Conservation (phyloP, 2,797 vertebrate species). For the Otolemur crassicaudatus region DNA sequence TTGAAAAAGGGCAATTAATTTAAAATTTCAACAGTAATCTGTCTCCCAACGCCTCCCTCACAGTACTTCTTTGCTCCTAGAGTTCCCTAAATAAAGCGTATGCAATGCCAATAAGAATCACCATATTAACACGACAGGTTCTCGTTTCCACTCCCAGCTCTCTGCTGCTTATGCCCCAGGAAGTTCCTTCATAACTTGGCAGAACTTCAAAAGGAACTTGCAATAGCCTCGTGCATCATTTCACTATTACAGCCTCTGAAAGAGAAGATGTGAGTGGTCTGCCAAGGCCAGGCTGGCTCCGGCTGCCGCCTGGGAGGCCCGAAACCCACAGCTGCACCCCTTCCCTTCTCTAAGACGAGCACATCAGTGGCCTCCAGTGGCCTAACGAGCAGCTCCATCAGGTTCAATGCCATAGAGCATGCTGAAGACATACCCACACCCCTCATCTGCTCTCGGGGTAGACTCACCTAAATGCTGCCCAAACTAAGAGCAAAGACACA, state of each 20-base stretch:
- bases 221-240: neutral
- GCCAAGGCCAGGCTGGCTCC: neutral
- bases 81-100: slow-evolving; percentile 3
- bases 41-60: neutral
- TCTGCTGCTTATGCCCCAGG: neutral
- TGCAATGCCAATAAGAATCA: neutral
- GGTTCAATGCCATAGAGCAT: neutral
- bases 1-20: slow-evolving; percentile 19
- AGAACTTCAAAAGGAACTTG: slow-evolving; percentile 15
- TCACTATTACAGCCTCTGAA: neutral
- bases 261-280: neutral
- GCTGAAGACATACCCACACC: neutral
- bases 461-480: neutral
- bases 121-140: neutral
- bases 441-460: neutral
- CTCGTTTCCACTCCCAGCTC: neutral
- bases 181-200: neutral
- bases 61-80: neutral
- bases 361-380: neutral
- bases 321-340: neutral
- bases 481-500: neutral
- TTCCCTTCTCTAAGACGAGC: neutral
- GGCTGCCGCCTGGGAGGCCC: neutral
- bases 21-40: neutral
- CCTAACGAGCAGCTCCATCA: neutral